Base-by-base conservation (phyloP, 1,140 invertebrate genomes). In the Drosophila insularis region DNA sequence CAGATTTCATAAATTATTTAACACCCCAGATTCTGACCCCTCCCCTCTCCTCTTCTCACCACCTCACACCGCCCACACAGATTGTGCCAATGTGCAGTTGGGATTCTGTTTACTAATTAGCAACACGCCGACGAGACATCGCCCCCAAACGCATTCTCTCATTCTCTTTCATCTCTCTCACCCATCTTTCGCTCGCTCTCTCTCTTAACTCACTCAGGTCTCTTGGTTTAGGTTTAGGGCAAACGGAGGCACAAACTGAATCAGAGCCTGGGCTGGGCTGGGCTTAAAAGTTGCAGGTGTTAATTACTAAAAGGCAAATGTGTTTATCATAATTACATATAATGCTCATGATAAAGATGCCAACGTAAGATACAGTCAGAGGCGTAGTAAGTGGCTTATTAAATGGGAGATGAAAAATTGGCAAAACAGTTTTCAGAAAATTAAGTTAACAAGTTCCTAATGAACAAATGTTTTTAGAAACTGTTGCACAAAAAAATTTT, bases 1-100 rank as follows among this genome's bases (percentile, higher is more conserved):
- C 37, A 73, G 73, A 74, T 73, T 69, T 58, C 76, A 74, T 80
- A 80, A 80, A 70, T 79, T 65, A 79, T 79, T 79, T 79, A 73
- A 73, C 70, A 61, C 76, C 43, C 43, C 73, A 55, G 73, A 76
- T 54, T 76, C 76, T 14, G 8, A 8, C 53, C 35, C 17, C 14
- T 6, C 11, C 2, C 32, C n/a, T 3, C 5, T 13, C 13, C 37
- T 2, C 5, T 13, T 11, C 39, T 4, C 17, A 10, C 13, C 31
- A 27, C 13, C 37, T 11, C 39, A 2, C 17, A 10, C 13, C 31
- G 17, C 13, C 37, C 21, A 8, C n/a, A 50, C 35, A 11, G 43
- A 37, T 55, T 56, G 17, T 46, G 59, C 74, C 46, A 61, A 71
- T 77, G 54, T 77, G 60, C 60, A 77, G 74, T 50, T 46, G 74